These are phyloP conservation scores for Actinernus sp. DNA, from an alignment of 92 coral and sea anemone genomes.

Conservation along the genomic window DNA sequence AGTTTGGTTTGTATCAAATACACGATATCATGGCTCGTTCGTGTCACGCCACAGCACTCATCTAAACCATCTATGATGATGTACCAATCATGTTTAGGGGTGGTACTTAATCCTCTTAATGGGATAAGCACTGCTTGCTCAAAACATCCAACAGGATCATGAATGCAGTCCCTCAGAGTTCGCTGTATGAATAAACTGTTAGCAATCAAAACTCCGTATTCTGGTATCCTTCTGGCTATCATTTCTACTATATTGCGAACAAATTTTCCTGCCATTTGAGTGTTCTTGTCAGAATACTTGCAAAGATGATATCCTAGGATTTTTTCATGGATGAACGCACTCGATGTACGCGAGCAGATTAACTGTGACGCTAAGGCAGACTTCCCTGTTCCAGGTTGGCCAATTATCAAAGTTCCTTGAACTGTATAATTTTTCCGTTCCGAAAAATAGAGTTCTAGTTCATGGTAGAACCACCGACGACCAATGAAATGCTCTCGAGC, in stretches of 20 bases:
- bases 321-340: conserved; percentile 45
- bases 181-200: conserved; percentile 29
- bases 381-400: conserved; percentile 83
- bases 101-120: conserved; percentile 6
- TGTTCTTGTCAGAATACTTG: conserved; percentile 57
- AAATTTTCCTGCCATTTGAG: conserved; percentile 72
- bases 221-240: conserved; percentile 71
- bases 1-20: conserved; percentile 52
- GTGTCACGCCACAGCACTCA: conserved; percentile 62
- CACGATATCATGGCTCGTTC: conserved; percentile 24
- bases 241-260: conserved; percentile 76
- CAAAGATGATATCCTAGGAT: conserved; percentile 79
- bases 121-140: conserved; percentile 52
- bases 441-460: conserved; percentile 1
- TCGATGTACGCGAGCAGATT: conserved; percentile 76
- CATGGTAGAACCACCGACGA: conserved; percentile 20
- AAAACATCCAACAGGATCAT: conserved; percentile 68
- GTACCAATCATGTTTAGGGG: conserved; percentile 10
- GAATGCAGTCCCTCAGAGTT: conserved; percentile 38
- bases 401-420: conserved; percentile 60
- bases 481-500: conserved; percentile 15
- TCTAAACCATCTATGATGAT: conserved; percentile 80
- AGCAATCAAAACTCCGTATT: conserved; percentile 35
- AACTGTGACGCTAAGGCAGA: conserved; percentile 72
- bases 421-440: too few relatives aligned